phyloP scores from a whole-genome alignment of 2,888 invertebrate genomes.

The Abrostola tripartita region DNA sequence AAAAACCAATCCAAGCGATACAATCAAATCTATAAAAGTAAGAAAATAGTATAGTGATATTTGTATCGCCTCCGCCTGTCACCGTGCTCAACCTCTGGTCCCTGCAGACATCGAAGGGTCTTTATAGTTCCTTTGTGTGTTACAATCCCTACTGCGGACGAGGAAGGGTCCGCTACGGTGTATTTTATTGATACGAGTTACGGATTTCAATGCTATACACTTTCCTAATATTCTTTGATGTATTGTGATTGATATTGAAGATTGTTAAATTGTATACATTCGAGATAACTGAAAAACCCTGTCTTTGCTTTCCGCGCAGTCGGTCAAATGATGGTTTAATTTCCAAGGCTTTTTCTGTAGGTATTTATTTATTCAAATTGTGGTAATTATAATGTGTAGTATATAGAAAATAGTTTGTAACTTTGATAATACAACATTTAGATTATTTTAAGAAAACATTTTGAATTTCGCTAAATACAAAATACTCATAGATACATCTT shows the following conservation, averaged over 20 bases:
- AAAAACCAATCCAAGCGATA: too few species aligned
- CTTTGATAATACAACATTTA: too few species aligned
- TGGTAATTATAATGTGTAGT: too few species aligned
- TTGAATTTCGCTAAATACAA: too few species aligned
- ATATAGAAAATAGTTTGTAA: too few species aligned
- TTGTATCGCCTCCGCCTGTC: conserved; percentile 31
- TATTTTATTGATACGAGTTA: conserved; percentile 57
- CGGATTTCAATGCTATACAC: conserved; percentile 48
- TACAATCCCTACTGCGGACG: conserved; percentile 54
- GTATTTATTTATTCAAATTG: too few species aligned
- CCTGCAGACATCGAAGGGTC: conserved; percentile 54
- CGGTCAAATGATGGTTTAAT: too few species aligned
- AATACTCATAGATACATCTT: too few species aligned
- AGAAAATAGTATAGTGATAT: not conserved
- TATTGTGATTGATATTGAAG: conserved; percentile 43
- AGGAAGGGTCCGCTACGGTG: conserved; percentile 44
- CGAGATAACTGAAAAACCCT: not conserved
- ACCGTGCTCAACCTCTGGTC: conserved; percentile 13
- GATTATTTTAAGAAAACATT: too few species aligned
- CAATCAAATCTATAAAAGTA: too few species aligned
- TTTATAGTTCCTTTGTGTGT: conserved; percentile 60
- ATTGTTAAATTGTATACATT: conserved; percentile 24
- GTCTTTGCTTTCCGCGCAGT: too few species aligned
- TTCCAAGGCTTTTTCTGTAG: too few species aligned
- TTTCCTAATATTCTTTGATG: conserved; percentile 38